These are phyloP conservation scores for Lagocephalus sceleratus DNA, from an alignment of 2,797 vertebrate species.

Conservation along the genomic window DNA sequence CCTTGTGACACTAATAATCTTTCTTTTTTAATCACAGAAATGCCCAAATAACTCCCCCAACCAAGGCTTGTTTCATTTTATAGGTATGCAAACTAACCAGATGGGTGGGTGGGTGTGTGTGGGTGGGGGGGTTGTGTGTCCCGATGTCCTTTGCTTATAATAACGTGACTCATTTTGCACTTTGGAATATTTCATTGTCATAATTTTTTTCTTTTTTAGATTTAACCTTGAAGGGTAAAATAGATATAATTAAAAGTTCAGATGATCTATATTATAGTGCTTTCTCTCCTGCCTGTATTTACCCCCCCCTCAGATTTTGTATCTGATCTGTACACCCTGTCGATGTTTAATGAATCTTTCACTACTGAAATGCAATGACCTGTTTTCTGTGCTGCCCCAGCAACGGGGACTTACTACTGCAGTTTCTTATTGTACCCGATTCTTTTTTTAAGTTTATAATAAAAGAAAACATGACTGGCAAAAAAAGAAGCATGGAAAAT, in stretches of 20 bases:
- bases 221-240: conserved; percentile 67
- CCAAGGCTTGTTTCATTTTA: too few species aligned
- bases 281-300: conserved; percentile 73
- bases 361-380: conserved; percentile 80
- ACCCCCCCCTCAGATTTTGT: conserved; percentile 69
- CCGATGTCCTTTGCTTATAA: conserved; percentile 70
- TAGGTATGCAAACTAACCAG: too few species aligned
- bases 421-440: conserved; percentile 96
- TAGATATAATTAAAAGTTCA: conserved; percentile 61
- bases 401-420: conserved; percentile 79
- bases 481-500: conserved; percentile 69
- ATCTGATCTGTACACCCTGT: conserved; percentile 74
- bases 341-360: conserved; percentile 74
- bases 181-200: conserved; percentile 74
- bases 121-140: conserved; percentile 56
- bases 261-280: conserved; percentile 65
- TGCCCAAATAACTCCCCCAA: too few species aligned
- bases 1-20: background rate
- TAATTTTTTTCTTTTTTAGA: conserved; percentile 77
- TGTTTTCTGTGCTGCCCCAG: conserved; percentile 76
- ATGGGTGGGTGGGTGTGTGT: conserved; percentile 34
- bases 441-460: conserved; percentile 99
- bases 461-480: conserved; percentile 84
- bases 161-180: conserved; percentile 70
- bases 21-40: too few species aligned